These are phyloP conservation scores for Drosophila orena DNA, from an alignment of 1,140 invertebrate species.

Conservation along the genomic window DNA sequence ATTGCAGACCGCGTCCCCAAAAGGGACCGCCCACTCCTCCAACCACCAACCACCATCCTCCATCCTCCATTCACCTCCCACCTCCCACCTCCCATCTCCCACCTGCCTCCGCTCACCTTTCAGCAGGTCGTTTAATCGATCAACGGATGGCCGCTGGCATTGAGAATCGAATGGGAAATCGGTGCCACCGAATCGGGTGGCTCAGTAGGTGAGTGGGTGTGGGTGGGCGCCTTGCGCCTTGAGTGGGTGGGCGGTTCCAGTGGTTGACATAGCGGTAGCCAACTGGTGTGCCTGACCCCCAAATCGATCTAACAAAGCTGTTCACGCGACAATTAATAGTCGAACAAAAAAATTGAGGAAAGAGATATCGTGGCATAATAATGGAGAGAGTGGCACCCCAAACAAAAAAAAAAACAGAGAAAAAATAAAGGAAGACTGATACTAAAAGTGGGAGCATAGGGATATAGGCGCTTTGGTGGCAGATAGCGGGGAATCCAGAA, in stretches of 20 bases:
- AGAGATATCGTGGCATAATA: not conserved
- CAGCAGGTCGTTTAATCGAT: conserved; percentile 73
- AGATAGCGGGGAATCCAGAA: conserved; percentile 14
- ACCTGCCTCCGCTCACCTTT: conserved; percentile 8
- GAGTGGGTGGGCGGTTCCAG: conserved; percentile 31
- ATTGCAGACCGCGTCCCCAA: not conserved
- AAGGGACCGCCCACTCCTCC: not conserved
- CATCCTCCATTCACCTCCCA: too few species aligned
- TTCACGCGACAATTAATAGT: conserved; percentile 81
- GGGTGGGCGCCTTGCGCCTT: not conserved
- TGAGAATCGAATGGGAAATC: conserved; percentile 54
- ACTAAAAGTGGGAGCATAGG: not conserved
- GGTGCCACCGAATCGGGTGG: conserved; percentile 48
- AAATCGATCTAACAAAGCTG: conserved; percentile 63
- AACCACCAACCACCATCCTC: too few species aligned
- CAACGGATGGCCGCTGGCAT: conserved; percentile 73
- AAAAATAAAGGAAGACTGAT: not conserved
- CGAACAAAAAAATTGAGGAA: not conserved
- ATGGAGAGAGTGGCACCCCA: conserved; percentile 25
- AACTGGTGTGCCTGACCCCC: conserved; percentile 49
- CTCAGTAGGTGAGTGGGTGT: conserved; percentile 2
- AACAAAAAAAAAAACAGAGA: conserved; percentile 7
- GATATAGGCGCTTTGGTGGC: not conserved
- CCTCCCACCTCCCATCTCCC: too few species aligned
- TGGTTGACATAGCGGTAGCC: conserved; percentile 60